Percentiles rank a stretch among this genome's conserved stretches.
Conservation (phyloP, 2,888 invertebrate genomes). For the Pyrochroa serraticornis region DNA sequence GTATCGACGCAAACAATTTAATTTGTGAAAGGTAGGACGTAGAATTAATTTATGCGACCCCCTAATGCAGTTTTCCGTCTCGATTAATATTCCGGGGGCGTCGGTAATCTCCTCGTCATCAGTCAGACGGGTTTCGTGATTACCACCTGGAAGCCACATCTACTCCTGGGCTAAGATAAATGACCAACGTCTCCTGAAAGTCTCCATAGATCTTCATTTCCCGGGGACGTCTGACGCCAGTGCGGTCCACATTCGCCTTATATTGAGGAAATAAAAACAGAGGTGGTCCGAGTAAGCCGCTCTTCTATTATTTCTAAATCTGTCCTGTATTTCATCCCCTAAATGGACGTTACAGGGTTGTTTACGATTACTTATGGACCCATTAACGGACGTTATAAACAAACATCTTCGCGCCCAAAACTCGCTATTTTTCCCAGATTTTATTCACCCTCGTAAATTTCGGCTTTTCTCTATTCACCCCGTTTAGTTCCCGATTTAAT, state of each 20-base stretch:
- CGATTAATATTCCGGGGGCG: slow-evolving; percentile 33
- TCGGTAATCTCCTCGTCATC: slow-evolving; percentile 38
- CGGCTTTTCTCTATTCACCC: slow-evolving; percentile 3
- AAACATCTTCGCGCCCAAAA: slow-evolving; percentile 29
- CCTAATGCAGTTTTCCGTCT: slow-evolving; percentile 3
- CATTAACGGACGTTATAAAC: slow-evolving; percentile 28
- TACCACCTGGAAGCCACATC: slow-evolving; percentile 46
- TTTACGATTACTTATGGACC: slow-evolving; percentile 35
- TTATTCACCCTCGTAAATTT: slow-evolving; percentile 25
- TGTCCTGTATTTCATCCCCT: slow-evolving; percentile 35
- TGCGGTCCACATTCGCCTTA: slow-evolving; percentile 34
- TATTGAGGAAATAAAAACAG: slow-evolving; percentile 39
- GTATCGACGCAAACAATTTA: too few relatives aligned
- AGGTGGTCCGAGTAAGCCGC: slow-evolving; percentile 31
- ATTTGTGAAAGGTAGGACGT: neutral
- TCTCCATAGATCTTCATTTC: slow-evolving; percentile 54
- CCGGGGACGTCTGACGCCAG: slow-evolving; percentile 42
- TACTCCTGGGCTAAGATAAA: slow-evolving; percentile 45
- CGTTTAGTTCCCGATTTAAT: slow-evolving; percentile 18
- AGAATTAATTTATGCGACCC: neutral
- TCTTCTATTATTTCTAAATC: slow-evolving; percentile 37
- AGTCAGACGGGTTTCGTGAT: slow-evolving; percentile 38
- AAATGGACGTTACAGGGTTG: slow-evolving; percentile 33
- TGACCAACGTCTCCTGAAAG: slow-evolving; percentile 47
- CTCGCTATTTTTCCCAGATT: slow-evolving; percentile 26